These are phyloP conservation scores for Micromys minutus DNA, from an alignment of 2,113 vertebrate genomes.

Conservation along the genomic window DNA sequence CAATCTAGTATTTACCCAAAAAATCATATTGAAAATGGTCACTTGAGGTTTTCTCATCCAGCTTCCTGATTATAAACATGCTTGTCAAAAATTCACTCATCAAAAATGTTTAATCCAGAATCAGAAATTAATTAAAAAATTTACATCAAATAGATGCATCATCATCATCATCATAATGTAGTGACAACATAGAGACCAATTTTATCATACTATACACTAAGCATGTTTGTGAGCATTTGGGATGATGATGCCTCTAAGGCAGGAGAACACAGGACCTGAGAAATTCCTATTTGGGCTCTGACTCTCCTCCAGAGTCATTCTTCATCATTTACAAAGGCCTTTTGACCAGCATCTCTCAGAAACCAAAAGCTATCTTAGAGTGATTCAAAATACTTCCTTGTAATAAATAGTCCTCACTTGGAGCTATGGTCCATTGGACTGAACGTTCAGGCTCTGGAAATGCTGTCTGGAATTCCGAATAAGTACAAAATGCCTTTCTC, in stretches of 20 bases:
- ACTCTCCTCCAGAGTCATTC: not conserved
- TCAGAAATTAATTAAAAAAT: conserved; percentile 54
- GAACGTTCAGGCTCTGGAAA: not conserved
- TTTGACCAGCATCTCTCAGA: conserved; percentile 39
- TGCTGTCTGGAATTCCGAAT: not conserved
- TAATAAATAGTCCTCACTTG: conserved; percentile 22
- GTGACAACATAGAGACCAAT: not conserved
- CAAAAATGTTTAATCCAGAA: conserved; percentile 51
- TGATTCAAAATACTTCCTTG: conserved; percentile 22
- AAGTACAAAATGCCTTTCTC: conserved; percentile 33
- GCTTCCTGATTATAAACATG: conserved; percentile 18
- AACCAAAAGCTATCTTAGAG: conserved; percentile 38
- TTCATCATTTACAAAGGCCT: conserved; percentile 45
- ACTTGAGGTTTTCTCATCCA: conserved; percentile 39
- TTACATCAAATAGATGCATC: not conserved
- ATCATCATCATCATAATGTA: no score
- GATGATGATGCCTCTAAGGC: not conserved
- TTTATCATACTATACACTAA: not conserved
- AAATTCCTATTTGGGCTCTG: not conserved
- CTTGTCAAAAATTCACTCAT: conserved; percentile 41
- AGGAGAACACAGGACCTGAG: not conserved
- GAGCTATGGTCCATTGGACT: not conserved
- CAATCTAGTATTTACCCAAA: conserved; percentile 32
- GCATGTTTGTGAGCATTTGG: not conserved
- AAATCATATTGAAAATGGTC: conserved; percentile 45